These are phyloP conservation scores for Celastrina argiolus DNA, from an alignment of 2,888 invertebrate species.

Conservation along the genomic window DNA sequence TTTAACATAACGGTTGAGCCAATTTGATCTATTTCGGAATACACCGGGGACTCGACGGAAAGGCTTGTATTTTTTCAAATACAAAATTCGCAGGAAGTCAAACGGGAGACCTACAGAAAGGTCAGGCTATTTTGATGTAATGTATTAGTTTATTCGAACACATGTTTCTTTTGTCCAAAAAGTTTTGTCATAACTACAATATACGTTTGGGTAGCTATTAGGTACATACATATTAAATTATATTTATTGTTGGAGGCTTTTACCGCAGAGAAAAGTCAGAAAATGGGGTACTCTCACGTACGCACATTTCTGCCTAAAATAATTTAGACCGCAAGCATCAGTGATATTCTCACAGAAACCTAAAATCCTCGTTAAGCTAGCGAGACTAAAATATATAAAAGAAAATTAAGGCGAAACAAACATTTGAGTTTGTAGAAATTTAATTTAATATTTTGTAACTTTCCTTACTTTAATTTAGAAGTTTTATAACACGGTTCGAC, in stretches of 20 bases:
- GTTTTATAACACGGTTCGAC: conserved; percentile 10
- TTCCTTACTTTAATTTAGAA: conserved; percentile 5
- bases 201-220: background rate
- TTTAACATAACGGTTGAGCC: background rate
- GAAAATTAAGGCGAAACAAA: conserved; percentile 6
- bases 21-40: background rate
- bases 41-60: background rate
- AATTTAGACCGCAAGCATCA: conserved; percentile 2
- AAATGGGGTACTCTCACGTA: background rate
- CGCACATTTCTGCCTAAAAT: background rate
- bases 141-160: background rate
- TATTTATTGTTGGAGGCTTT: conserved; percentile 8
- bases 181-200: background rate
- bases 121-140: background rate
- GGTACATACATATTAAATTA: background rate
- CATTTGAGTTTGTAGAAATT: conserved; percentile 10
- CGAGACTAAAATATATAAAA: background rate
- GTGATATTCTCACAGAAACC: background rate
- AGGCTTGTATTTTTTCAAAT: background rate
- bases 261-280: background rate
- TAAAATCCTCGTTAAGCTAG: background rate
- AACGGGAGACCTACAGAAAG: background rate
- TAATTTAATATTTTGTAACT: conserved; percentile 14
- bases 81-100: background rate
- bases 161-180: background rate